Conservation (phyloP, 2,888 invertebrate genomes). For the Camponotus fellah region DNA sequence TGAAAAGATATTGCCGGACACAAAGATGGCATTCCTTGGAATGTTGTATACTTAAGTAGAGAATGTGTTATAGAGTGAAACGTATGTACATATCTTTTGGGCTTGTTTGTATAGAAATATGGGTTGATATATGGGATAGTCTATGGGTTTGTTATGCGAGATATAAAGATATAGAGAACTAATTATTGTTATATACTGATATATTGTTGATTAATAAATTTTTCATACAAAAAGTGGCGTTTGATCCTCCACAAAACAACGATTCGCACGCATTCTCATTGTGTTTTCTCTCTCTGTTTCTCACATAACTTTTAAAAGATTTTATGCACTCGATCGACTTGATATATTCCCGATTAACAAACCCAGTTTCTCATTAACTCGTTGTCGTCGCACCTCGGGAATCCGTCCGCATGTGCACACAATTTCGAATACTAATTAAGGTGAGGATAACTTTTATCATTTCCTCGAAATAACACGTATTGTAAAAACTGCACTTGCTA, state of each 20-base stretch:
- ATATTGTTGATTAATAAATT: constrained; percentile 85
- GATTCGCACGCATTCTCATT: constrained; percentile 65
- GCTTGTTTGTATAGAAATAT: constrained; percentile 79
- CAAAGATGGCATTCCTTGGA: constrained; percentile 79
- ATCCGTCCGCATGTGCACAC: constrained; percentile 64
- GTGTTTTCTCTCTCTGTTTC: constrained; percentile 59
- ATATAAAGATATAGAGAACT: constrained; percentile 73
- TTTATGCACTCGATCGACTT: constrained; percentile 63
- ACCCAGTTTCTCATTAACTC: constrained; percentile 73
- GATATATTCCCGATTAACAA: constrained; percentile 79
- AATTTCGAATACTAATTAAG: constrained; percentile 54
- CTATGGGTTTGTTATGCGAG: constrained; percentile 86
- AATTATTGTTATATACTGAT: constrained; percentile 79
- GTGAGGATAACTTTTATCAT: constrained; percentile 27
- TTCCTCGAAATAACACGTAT: constrained; percentile 63
- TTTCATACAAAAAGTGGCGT: constrained; percentile 84
- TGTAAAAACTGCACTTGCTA: constrained; percentile 14
- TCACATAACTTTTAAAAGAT: constrained; percentile 66
- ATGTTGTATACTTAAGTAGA: constrained; percentile 81
- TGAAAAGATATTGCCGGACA: constrained; percentile 82
- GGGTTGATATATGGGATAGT: constrained; percentile 55
- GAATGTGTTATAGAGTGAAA: constrained; percentile 76
- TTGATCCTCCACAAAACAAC: constrained; percentile 80
- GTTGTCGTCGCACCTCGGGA: constrained; percentile 56
- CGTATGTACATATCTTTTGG: constrained; percentile 79